Evolutionary conservation across 2,888 invertebrate species (phyloP).

Genomic region (Nematopogon swammerdamellus): DNA sequence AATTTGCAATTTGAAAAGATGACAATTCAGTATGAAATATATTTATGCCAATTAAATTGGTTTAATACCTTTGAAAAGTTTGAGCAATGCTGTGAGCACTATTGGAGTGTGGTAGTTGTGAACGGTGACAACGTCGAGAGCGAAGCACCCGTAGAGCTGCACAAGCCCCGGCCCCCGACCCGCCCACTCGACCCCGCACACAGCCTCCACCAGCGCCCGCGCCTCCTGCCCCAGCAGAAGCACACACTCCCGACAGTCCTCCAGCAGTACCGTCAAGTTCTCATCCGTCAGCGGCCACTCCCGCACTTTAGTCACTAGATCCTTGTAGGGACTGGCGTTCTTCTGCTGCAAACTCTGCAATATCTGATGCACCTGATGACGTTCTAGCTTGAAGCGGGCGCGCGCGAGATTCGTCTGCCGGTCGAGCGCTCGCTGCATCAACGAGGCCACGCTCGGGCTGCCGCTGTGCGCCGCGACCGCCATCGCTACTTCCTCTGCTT

Average conservation of each 20-base stretch:
- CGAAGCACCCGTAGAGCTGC: conserved; percentile 30
- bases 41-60: no score
- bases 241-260: conserved; percentile 38
- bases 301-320: conserved; percentile 41
- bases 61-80: conserved; percentile 42
- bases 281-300: conserved; percentile 38
- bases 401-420: conserved; percentile 34
- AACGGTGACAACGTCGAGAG: conserved; percentile 37
- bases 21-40: no score
- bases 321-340: conserved; percentile 36
- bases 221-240: conserved; percentile 34
- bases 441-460: conserved; percentile 27
- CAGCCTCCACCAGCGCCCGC: conserved; percentile 32
- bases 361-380: conserved; percentile 42
- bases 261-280: conserved; percentile 35
- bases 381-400: conserved; percentile 36
- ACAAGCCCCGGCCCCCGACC: conserved; percentile 27
- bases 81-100: conserved; percentile 32
- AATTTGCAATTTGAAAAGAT: no score
- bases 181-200: conserved; percentile 38
- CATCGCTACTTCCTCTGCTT: conserved; percentile 21
- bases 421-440: conserved; percentile 42
- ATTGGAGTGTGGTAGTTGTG: conserved; percentile 41
- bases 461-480: conserved; percentile 35
- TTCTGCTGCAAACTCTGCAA: conserved; percentile 31